Base-by-base conservation (phyloP, 2,113 vertebrate species). In the Anhinga anhinga region DNA sequence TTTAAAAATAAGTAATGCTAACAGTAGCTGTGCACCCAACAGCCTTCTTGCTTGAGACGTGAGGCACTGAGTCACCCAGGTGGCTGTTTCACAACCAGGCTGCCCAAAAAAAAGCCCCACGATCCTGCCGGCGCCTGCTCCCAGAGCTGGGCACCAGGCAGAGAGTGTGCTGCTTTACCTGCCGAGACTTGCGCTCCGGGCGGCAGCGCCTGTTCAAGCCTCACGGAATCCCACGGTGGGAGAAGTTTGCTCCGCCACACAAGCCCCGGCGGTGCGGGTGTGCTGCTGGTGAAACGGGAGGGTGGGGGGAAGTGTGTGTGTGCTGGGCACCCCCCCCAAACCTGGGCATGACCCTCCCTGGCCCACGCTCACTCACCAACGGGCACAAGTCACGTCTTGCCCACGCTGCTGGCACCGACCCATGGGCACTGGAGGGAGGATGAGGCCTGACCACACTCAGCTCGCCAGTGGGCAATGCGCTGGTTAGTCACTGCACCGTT, bases 351-450 rank as follows among this genome's bases (percentile, higher is more conserved):
- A 23, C 62, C 47, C 20, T 70, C 20, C 30, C 40, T 3, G 7
- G 42, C 38, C 85, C 13, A 1, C 1, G 6, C 7, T 80, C 5
- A 0, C 40, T 22, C 29, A 9, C 53, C 8, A 1, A 15, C 1
- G 3, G 23, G 58, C 4, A 1, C 18, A 17, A 52, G 62, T n/a
- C 14, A 4, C 11, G 2, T 34, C 55, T 81, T 45, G 11, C 44
- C 47, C 29, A 16, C 5, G 2, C 53, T 23, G 11, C 58, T 83
- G 76, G 71, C 62, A 21, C 32, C 5, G 0, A 23, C 8, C 26
- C 59, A 15, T 0, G 17, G 85, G 9, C 1, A 7, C 30, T 1
- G 1, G n/a, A 47, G 65, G 49, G 50, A 83, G 44, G 79, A 53
- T 0, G 4, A 36, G 32, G 29, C 55, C 62, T 22, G 81, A 22